A percentile compares a stretch with the other conserved stretches of the same genome.
These are phyloP conservation scores for Terebella lapidaria DNA, from an alignment of 2,888 invertebrate species.

Conservation along the genomic window DNA sequence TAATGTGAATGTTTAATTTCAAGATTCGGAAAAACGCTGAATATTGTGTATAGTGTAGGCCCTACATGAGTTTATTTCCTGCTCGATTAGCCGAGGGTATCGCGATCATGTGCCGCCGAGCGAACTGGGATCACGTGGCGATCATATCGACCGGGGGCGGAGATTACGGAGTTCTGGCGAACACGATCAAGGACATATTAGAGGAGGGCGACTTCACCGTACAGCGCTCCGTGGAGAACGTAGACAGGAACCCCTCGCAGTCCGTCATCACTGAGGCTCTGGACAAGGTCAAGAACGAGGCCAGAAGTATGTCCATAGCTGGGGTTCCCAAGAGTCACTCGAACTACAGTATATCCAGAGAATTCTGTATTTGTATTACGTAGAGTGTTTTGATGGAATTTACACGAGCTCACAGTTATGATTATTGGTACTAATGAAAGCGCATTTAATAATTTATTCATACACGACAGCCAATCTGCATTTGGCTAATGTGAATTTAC, in stretches of 20 bases:
- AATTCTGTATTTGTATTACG: too few species aligned
- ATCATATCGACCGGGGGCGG: slow-evolving; percentile 29
- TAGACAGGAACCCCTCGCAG: slow-evolving; percentile 23
- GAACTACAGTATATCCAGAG: not conserved
- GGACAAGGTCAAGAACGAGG: slow-evolving; percentile 31
- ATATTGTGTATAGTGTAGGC: too few species aligned
- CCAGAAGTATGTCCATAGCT: slow-evolving; percentile 35
- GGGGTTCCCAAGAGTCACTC: not conserved
- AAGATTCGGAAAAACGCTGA: too few species aligned
- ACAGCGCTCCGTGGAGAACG: slow-evolving; percentile 20
- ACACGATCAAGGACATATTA: slow-evolving; percentile 8
- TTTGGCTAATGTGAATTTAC: too few species aligned
- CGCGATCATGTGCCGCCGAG: slow-evolving; percentile 26
- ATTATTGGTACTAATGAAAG: too few species aligned
- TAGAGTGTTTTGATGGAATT: too few species aligned
- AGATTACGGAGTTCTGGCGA: slow-evolving; percentile 19
- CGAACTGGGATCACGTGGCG: slow-evolving; percentile 31
- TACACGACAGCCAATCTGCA: too few species aligned
- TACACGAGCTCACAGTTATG: too few species aligned
- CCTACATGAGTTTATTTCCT: too few species aligned
- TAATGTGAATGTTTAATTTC: too few species aligned
- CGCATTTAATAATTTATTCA: too few species aligned
- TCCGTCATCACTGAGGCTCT: slow-evolving; percentile 25
- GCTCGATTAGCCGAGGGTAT: slow-evolving; percentile 37
- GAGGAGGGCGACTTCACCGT: slow-evolving; percentile 11